phyloP scores from a whole-genome alignment of 2,797 vertebrate species.

The Paguma larvata region DNA sequence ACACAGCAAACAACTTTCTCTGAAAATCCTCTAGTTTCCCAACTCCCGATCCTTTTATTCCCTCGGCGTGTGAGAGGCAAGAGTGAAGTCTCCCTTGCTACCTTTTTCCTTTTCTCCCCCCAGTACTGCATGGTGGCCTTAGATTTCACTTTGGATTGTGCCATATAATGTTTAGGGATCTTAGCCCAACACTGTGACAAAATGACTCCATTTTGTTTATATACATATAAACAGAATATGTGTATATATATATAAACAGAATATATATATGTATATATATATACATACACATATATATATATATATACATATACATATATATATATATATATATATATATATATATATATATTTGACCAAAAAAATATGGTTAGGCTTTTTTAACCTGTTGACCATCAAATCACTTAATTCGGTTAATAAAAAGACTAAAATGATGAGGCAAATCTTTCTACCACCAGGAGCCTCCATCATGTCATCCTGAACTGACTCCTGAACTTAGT shows the following conservation, averaged over 20 bases:
- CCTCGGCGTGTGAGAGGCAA: not conserved
- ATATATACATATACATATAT: not conserved
- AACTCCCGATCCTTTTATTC: not conserved
- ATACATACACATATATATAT: not conserved
- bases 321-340: not conserved
- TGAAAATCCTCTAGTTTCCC: not conserved
- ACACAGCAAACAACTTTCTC: not conserved
- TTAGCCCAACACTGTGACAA: not conserved
- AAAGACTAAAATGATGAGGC: not conserved
- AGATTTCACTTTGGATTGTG: not conserved
- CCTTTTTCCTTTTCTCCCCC: accelerated
- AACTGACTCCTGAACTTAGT: not conserved
- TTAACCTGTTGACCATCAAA: not conserved
- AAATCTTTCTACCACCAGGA: not conserved
- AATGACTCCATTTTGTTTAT: not conserved
- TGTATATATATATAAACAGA: not conserved
- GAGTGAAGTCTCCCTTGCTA: not conserved
- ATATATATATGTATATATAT: not conserved
- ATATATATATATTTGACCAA: not conserved
- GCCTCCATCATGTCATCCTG: not conserved
- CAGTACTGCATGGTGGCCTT: not conserved
- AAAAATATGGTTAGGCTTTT: not conserved
- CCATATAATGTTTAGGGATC: not conserved
- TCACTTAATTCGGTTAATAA: constrained; percentile 22
- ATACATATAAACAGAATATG: not conserved